Evolutionary conservation across 2,888 invertebrate species (phyloP).

Genomic region (Cordilura impudica): DNA sequence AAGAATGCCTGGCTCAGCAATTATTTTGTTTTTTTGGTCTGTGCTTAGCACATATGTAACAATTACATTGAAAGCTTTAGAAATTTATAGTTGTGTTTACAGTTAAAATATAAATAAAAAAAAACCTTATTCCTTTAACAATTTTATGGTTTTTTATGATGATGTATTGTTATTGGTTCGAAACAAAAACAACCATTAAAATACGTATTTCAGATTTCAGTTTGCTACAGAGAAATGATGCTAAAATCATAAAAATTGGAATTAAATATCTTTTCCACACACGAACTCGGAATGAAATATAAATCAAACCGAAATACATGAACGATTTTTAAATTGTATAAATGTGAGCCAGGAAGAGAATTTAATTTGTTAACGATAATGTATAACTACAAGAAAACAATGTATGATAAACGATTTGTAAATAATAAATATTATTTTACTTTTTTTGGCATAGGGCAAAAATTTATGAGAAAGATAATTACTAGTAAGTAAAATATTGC

Average conservation of each 20-base stretch:
- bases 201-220: conserved; percentile 17
- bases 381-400: conserved; percentile 35
- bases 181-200: not conserved
- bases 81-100: not conserved
- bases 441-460: too few relatives aligned
- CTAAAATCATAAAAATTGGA: conserved; percentile 40
- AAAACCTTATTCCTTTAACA: not conserved
- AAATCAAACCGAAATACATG: not conserved
- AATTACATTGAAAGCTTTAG: not conserved
- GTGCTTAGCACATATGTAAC: not conserved
- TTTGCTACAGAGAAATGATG: conserved; percentile 25
- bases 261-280: not conserved
- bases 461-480: too few relatives aligned
- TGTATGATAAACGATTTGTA: not conserved
- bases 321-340: conserved; percentile 15
- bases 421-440: too few relatives aligned
- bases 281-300: conserved; percentile 8
- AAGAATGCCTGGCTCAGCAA: too few relatives aligned
- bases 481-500: too few relatives aligned
- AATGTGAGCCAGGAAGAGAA: conserved; percentile 9
- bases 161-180: conserved; percentile 53
- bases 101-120: not conserved
- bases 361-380: conserved; percentile 44
- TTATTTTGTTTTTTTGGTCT: not conserved
- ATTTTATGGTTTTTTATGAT: conserved; percentile 34